Percentiles rank a stretch among this genome's conserved stretches.
Conservation (phyloP, 2,113 vertebrate genomes). For the Terrapene triunguis region DNA sequence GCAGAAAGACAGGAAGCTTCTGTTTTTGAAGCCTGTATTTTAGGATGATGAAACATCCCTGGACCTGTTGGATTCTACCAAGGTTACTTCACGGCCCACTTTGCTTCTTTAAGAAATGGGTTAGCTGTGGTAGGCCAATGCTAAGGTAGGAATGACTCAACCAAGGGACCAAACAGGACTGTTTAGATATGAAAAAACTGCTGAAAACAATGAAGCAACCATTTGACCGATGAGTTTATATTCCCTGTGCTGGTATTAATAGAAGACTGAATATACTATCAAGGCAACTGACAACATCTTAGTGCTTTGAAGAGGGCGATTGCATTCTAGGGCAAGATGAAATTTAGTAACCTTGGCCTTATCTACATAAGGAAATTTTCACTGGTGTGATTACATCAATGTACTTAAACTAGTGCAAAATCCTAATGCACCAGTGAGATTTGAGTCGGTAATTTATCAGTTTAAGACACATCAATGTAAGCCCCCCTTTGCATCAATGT, state of each 20-base stretch:
- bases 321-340: too few relatives aligned
- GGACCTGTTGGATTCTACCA: neutral
- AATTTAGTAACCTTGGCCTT: too few relatives aligned
- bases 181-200: too few relatives aligned
- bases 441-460: too few relatives aligned
- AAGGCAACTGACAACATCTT: constrained; percentile 35
- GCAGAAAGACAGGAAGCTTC: neutral
- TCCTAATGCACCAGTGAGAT: too few relatives aligned
- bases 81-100: neutral
- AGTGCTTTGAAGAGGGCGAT: neutral
- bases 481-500: too few relatives aligned
- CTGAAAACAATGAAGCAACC: too few relatives aligned
- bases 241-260: constrained; percentile 10
- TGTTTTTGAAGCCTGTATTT: neutral
- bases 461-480: too few relatives aligned
- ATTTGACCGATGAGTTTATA: neutral
- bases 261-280: constrained; percentile 21
- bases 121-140: neutral
- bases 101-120: neutral
- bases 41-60: neutral
- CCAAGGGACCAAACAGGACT: neutral
- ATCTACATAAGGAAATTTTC: too few relatives aligned
- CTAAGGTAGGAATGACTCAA: neutral
- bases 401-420: too few relatives aligned
- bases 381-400: too few relatives aligned